Percentiles rank a stretch among this genome's conserved stretches.
Evolutionary conservation across 2,113 vertebrate species (phyloP).

Genomic region (Salvelinus sp.): DNA sequence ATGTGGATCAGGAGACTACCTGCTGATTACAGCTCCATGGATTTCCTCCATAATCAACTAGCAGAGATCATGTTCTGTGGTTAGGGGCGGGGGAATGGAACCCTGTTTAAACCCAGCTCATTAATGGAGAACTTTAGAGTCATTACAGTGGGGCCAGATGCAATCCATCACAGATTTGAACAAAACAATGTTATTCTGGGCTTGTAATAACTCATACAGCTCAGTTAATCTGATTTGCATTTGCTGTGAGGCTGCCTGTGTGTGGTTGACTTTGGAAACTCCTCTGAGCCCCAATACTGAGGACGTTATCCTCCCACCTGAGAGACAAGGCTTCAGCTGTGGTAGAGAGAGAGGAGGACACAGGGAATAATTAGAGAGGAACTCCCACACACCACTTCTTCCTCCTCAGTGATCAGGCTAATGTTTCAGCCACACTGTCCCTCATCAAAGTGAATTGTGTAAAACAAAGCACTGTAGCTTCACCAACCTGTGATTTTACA

Average conservation of each 20-base stretch:
- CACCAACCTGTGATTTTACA: constrained; percentile 31
- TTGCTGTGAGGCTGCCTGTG: background rate
- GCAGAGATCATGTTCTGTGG: constrained; percentile 26
- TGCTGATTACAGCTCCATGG: background rate
- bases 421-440: background rate
- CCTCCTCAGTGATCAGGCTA: constrained; percentile 33
- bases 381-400: constrained; percentile 40
- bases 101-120: constrained; percentile 15
- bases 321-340: constrained; percentile 20
- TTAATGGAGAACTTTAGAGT: constrained; percentile 33
- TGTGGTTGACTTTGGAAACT: background rate
- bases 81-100: constrained; percentile 9
- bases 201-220: background rate
- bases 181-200: constrained; percentile 11
- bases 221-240: background rate
- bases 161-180: constrained; percentile 12
- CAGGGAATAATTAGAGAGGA: constrained; percentile 24
- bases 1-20: background rate
- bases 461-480: constrained; percentile 2
- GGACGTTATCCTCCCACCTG: background rate
- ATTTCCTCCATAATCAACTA: constrained; percentile 47
- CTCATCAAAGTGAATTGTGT: background rate
- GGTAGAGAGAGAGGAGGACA: background rate
- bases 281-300: background rate
- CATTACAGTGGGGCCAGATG: constrained; percentile 30